A percentile compares a stretch with the other conserved stretches of the same genome.
phyloP scores from a whole-genome alignment of 2,113 vertebrate genomes.

The Etia nguti region DNA sequence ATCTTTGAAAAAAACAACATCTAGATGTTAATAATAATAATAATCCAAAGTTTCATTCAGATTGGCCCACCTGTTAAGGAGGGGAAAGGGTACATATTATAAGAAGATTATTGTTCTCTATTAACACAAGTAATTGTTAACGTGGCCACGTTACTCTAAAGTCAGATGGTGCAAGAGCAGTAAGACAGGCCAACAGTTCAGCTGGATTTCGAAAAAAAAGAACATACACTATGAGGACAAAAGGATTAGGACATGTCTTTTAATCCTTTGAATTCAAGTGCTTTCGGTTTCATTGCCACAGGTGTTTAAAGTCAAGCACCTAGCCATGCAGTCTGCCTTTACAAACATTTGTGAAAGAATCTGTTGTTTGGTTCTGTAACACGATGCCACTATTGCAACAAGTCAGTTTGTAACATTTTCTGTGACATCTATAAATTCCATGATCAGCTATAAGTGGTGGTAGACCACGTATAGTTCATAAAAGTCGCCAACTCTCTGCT shows the following conservation, averaged over 20 bases:
- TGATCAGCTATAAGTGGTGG: neutral
- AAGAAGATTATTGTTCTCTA: neutral
- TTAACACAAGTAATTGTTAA: neutral
- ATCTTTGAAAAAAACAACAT: neutral
- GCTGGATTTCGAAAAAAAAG: neutral
- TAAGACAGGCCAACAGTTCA: neutral
- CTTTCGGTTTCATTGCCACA: neutral
- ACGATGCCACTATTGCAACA: neutral
- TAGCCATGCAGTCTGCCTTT: neutral
- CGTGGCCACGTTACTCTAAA: neutral
- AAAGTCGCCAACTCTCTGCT: neutral
- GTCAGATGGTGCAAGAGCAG: neutral
- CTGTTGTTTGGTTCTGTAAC: neutral
- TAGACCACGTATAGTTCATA: rapidly evolving
- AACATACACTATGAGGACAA: neutral
- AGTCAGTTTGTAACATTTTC: neutral
- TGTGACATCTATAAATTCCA: neutral
- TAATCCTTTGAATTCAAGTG: neutral
- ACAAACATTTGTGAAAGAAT: neutral
- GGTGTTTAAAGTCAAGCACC: neutral
- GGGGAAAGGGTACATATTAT: neutral
- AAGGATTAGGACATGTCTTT: neutral
- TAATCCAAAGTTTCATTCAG: neutral
- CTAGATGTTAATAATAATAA: neutral
- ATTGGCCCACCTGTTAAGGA: neutral